These are phyloP conservation scores for Eubasilissa regina DNA, from an alignment of 1,140 invertebrate genomes.

Conservation along the genomic window DNA sequence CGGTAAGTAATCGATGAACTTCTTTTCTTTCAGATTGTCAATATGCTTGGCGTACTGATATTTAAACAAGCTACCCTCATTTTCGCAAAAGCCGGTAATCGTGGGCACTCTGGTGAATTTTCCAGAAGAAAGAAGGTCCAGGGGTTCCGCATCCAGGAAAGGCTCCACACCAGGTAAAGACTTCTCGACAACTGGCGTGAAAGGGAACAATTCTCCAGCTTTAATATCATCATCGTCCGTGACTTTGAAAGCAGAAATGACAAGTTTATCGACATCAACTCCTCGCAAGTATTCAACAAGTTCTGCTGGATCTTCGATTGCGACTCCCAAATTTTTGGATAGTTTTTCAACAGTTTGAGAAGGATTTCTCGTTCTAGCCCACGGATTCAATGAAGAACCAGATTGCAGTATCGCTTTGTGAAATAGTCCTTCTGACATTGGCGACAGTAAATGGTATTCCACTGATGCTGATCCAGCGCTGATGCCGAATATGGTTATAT, in stretches of 20 bases:
- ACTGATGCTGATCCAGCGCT: constrained; percentile 53
- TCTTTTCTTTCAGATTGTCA: constrained; percentile 59
- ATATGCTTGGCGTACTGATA: constrained; percentile 31
- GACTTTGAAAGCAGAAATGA: constrained; percentile 62
- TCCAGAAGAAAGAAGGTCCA: constrained; percentile 63
- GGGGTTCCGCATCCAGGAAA: constrained; percentile 65
- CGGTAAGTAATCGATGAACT: constrained; percentile 63
- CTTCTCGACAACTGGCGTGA: constrained; percentile 66
- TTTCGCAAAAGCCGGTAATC: constrained; percentile 65
- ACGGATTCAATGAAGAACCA: constrained; percentile 44
- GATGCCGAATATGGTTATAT: constrained; percentile 66
- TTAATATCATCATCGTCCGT: constrained; percentile 58
- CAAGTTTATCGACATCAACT: constrained; percentile 63
- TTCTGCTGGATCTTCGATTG: constrained; percentile 57
- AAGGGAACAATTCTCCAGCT: constrained; percentile 66
- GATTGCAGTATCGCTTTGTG: constrained; percentile 54
- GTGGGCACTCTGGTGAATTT: constrained; percentile 66
- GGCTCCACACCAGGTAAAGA: constrained; percentile 65
- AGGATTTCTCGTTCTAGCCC: constrained; percentile 59
- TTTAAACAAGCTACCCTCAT: constrained; percentile 65
- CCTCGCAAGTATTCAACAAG: constrained; percentile 63
- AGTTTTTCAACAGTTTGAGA: background rate
- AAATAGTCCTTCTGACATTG: constrained; percentile 49
- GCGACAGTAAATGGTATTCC: constrained; percentile 52
- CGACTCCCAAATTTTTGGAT: constrained; percentile 3